Evolutionary conservation across 2,888 invertebrate genomes (phyloP).

Genomic region (Ptilodon capucinus): DNA sequence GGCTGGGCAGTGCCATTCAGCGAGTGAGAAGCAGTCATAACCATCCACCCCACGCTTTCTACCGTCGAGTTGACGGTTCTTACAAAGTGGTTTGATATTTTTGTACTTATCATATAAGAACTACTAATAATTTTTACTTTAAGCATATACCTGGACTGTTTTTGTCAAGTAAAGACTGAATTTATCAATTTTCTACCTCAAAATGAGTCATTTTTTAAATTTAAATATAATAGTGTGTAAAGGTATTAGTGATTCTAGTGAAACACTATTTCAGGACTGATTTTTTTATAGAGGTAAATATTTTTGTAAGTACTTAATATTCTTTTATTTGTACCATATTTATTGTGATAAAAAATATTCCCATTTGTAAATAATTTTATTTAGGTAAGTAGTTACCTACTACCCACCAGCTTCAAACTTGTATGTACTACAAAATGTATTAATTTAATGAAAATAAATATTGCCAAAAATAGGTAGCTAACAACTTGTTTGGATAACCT

Average conservation of each 20-base stretch:
- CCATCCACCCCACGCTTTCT: slow-evolving; percentile 68
- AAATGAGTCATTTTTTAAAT: not conserved
- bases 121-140: not conserved
- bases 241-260: not conserved
- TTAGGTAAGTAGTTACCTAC: no score
- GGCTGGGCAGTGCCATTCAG: slow-evolving; percentile 54
- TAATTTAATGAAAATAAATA: no score
- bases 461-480: no score
- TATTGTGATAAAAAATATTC: no score
- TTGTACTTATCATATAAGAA: not conserved
- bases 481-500: no score
- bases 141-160: not conserved
- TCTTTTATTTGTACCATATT: no score
- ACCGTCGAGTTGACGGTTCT: slow-evolving; percentile 64
- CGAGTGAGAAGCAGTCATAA: slow-evolving; percentile 66
- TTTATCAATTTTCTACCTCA: slow-evolving; percentile 19
- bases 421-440: no score
- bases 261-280: not conserved
- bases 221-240: not conserved
- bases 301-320: no score
- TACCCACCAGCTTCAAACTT: no score
- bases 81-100: slow-evolving; percentile 61
- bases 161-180: slow-evolving; percentile 11
- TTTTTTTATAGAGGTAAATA: not conserved
- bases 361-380: no score